Percentiles rank a stretch among this genome's conserved stretches.
phyloP scores from a whole-genome alignment of 2,888 invertebrate genomes.

The Cyrtodaria siliqua region DNA sequence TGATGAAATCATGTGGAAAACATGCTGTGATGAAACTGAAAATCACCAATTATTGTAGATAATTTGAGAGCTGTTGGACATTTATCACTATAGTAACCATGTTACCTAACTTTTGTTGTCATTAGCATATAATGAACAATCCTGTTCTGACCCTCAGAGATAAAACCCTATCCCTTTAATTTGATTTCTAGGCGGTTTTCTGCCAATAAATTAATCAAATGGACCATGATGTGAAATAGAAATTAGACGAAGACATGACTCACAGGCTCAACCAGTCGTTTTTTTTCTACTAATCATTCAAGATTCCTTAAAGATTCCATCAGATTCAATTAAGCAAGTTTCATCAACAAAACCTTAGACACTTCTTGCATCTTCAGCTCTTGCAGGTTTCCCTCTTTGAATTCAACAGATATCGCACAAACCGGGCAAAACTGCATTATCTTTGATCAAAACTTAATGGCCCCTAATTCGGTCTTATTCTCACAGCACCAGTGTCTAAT shows the following conservation, averaged over 20 bases:
- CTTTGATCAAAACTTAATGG: too few species aligned
- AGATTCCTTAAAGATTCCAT: not conserved
- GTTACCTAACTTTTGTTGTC: constrained; percentile 13
- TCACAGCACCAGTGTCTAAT: too few species aligned
- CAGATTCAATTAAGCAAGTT: constrained; percentile 5
- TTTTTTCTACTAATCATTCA: not conserved
- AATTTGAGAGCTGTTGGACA: constrained; percentile 1
- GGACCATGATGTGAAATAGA: constrained; percentile 50
- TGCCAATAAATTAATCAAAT: constrained; percentile 48
- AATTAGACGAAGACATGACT: constrained; percentile 27
- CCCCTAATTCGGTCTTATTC: too few species aligned
- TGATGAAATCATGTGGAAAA: too few species aligned
- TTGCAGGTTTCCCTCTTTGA: too few species aligned
- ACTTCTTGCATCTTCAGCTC: too few species aligned
- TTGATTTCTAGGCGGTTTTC: constrained; percentile 42
- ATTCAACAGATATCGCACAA: too few species aligned
- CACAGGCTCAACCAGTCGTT: constrained; percentile 13
- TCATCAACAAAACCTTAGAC: too few species aligned
- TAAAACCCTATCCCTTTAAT: constrained; percentile 22
- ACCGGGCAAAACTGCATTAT: too few species aligned
- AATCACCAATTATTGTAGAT: constrained; percentile 45
- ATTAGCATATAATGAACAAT: constrained; percentile 52
- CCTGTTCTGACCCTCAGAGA: constrained; percentile 16
- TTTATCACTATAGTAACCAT: constrained; percentile 19
- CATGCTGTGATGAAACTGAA: constrained; percentile 19